These are phyloP conservation scores for Rhinella marina DNA, from an alignment of 2,797 vertebrate species.

Conservation along the genomic window DNA sequence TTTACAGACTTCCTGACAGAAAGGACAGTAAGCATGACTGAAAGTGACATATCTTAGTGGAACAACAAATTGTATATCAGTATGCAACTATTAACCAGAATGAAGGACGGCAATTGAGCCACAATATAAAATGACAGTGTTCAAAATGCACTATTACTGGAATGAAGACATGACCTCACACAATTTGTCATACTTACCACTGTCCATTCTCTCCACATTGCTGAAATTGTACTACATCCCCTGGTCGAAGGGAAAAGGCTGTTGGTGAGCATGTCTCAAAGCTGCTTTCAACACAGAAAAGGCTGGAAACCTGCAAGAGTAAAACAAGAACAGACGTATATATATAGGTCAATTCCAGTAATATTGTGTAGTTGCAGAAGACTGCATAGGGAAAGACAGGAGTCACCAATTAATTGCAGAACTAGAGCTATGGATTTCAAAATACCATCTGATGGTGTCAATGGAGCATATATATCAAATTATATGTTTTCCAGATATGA, in stretches of 20 bases:
- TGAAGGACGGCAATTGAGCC: not conserved
- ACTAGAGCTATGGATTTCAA: not conserved
- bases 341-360: not conserved
- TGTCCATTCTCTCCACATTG: constrained; percentile 82
- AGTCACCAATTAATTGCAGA: not conserved
- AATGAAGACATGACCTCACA: not conserved
- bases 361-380: not conserved
- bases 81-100: not conserved
- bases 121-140: not conserved
- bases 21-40: not conserved
- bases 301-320: constrained; percentile 74
- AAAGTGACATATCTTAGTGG: not conserved
- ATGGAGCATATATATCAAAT: not conserved
- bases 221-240: constrained; percentile 82
- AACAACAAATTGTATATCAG: not conserved
- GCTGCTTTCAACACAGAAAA: constrained; percentile 82
- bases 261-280: constrained; percentile 76
- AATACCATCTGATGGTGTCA: not conserved
- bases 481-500: too few relatives aligned
- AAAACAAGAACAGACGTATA: not conserved
- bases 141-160: constrained; percentile 15
- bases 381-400: not conserved
- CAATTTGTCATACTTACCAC: constrained; percentile 72
- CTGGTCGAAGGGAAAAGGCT: constrained; percentile 76
- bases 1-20: not conserved